Percentiles rank a stretch among this genome's conserved stretches.
These are phyloP conservation scores for Pimephales promelas DNA, from an alignment of 2,113 vertebrate genomes.

Conservation along the genomic window DNA sequence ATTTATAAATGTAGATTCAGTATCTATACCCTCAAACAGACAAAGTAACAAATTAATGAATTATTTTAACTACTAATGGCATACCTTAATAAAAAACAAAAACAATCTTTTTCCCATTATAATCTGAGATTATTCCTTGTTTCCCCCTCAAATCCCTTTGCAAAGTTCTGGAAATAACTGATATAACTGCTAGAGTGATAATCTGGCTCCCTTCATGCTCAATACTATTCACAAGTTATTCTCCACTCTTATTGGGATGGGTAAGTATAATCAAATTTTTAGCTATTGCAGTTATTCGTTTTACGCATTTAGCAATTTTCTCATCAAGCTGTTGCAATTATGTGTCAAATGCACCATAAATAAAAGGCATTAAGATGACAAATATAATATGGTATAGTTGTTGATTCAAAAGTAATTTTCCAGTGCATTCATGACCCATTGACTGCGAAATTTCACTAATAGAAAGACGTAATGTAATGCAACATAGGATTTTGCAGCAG, in stretches of 20 bases:
- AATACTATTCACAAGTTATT: not conserved
- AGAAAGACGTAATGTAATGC: not conserved
- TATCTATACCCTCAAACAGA: not conserved
- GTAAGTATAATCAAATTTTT: not conserved
- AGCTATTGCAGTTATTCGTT: not conserved
- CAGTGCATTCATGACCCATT: slow-evolving; percentile 18
- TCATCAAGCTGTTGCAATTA: slow-evolving; percentile 26
- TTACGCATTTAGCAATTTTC: not conserved
- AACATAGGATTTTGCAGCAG: not conserved
- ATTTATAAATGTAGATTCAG: not conserved
- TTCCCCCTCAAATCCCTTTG: not conserved
- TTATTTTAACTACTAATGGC: not conserved
- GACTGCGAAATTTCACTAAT: not conserved
- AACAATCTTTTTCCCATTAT: too few relatives aligned
- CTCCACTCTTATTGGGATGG: not conserved
- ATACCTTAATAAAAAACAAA: not conserved
- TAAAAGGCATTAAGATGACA: slow-evolving; percentile 15
- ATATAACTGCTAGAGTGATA: not conserved
- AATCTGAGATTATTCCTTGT: not conserved
- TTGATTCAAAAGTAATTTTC: slow-evolving; percentile 9
- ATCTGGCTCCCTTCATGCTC: not conserved
- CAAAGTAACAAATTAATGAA: not conserved
- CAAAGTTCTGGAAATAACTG: slow-evolving; percentile 2
- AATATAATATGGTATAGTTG: slow-evolving; percentile 30
- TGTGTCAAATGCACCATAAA: slow-evolving; percentile 15